Conservation (phyloP, 2,888 invertebrate genomes). For the Podotricha telesiphe region DNA sequence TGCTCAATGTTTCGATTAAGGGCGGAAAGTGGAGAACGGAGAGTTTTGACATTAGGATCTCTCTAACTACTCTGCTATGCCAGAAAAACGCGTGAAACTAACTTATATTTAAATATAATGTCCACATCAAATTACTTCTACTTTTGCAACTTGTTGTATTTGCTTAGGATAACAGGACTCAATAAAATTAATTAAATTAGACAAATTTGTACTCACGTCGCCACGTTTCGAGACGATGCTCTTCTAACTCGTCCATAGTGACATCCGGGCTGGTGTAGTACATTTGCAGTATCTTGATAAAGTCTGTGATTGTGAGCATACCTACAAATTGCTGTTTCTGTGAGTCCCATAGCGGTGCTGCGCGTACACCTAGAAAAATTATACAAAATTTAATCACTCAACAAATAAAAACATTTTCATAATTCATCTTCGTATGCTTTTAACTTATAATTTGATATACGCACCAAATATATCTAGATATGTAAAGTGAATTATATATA, state of each 20-base stretch:
- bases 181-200: neutral
- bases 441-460: too few relatives aligned
- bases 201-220: slow-evolving; percentile 83
- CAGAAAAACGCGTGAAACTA: too few relatives aligned
- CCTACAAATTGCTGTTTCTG: slow-evolving; percentile 96
- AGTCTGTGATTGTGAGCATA: slow-evolving; percentile 99
- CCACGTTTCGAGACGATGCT: slow-evolving; percentile 98
- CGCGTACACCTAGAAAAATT: slow-evolving; percentile 89
- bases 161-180: neutral
- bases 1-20: too few relatives aligned
- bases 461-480: too few relatives aligned
- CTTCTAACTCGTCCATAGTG: slow-evolving; percentile 98
- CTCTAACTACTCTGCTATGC: too few relatives aligned
- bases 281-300: slow-evolving; percentile 98
- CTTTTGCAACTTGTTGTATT: neutral
- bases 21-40: too few relatives aligned
- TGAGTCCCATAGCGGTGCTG: slow-evolving; percentile 99
- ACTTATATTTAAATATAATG: neutral
- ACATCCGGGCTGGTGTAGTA: slow-evolving; percentile 97
- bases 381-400: neutral
- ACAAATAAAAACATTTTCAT: neutral
- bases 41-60: too few relatives aligned
- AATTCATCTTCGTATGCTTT: too few relatives aligned
- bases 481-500: neutral
- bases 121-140: too few relatives aligned